Evolutionary conservation across 2,888 invertebrate genomes (phyloP), one percentile per base, ranked within the genome.

Genomic region (Ischnus inquisitorius): DNA sequence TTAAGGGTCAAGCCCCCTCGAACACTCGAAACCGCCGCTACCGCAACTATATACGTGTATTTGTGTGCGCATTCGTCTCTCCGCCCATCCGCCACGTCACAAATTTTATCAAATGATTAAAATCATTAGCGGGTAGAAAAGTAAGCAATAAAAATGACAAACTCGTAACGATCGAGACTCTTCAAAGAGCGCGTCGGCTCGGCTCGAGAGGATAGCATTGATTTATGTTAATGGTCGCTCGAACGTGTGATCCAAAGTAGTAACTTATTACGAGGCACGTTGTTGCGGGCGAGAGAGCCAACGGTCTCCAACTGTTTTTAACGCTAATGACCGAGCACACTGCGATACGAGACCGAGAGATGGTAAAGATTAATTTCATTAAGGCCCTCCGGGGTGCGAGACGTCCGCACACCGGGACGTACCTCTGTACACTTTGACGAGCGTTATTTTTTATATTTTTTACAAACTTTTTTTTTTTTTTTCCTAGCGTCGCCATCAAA

Each of bases 241-340:
- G 48, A 46, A 75, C 62, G 64, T 62, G 75, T 39, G 75, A 75
- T 75, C 34, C 62, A 64, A 51, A 51, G 64, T 64, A 48, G 74
- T 46, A 28, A 60, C 28, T 5, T 60, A 60, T 60, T 60, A 28
- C 25, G 60, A 28, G 60, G 6, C 25, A 3, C 2, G 60, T 5
- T 34, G 34, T 34, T 34, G 57, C 57, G 3, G 34, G 25, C 60
- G 60, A 28, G 74, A 34, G 39, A 71, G 28, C 46, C 46, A 64
- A 28, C 64, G 34, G 64, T 75, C 25, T 64, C 75, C 75, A 62
- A 64, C 75, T 75, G 75, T 64, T 75, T 69, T 43, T 39, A 64
- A 64, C 64, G 64, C 75, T 75, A 75, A 75, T 75, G 64, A 64
- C 64, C 75, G 64, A 48, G 39, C 75, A 48, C 51, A 48, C 75